phyloP scores from a whole-genome alignment of 2,113 vertebrate species.

The Henicopernis longicauda region DNA sequence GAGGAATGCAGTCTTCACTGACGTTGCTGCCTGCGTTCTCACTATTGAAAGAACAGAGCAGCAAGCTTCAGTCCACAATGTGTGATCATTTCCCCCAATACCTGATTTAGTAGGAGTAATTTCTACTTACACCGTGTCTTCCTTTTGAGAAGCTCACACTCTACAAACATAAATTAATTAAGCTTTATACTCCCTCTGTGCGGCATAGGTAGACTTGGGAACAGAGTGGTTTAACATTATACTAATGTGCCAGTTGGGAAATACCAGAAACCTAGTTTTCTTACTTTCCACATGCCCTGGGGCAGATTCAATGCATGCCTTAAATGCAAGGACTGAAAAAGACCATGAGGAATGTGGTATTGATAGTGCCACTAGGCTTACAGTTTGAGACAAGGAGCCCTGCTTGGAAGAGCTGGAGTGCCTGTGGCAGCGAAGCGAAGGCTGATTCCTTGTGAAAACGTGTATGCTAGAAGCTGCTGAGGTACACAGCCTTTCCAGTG shows the following conservation, averaged over 20 bases:
- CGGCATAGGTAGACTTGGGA: not conserved
- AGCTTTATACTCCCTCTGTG: conserved; percentile 22
- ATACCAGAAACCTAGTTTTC: not conserved
- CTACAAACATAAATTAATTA: conserved; percentile 45
- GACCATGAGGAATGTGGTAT: not conserved
- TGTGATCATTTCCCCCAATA: not conserved
- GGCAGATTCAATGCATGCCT: not conserved
- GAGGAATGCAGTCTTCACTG: not conserved
- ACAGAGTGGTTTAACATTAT: conserved; percentile 6
- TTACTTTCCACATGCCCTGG: not conserved
- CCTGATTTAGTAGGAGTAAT: not conserved
- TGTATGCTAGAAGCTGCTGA: not conserved
- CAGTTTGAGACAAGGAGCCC: not conserved
- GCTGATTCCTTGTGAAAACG: not conserved
- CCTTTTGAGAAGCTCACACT: not conserved
- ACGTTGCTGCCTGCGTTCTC: not conserved
- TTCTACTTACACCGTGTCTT: not conserved
- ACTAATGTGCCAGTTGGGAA: not conserved
- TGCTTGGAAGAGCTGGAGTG: not conserved
- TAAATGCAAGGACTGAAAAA: not conserved
- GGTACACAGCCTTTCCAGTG: not conserved
- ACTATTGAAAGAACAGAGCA: not conserved
- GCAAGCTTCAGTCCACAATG: not conserved
- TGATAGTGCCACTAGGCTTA: not conserved
- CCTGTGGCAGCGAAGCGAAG: not conserved